Percentiles rank a stretch among this genome's conserved stretches.
Conservation (phyloP, 2,113 vertebrate genomes). For the Clinocottus analis region DNA sequence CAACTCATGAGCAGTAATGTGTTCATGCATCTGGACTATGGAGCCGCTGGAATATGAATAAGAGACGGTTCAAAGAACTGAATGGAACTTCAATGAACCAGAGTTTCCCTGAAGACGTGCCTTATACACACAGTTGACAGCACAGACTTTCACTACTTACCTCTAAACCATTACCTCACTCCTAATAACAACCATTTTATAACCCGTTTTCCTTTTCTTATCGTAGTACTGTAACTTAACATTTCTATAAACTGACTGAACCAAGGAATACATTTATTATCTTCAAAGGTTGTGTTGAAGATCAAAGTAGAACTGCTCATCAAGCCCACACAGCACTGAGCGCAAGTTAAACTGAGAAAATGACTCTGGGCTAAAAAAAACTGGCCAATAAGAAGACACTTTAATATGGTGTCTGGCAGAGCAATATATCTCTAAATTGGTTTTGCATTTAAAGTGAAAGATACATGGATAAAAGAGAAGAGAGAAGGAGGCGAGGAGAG, state of each 20-base stretch:
- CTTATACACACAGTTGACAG: background rate
- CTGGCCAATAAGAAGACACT: constrained; percentile 35
- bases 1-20: background rate
- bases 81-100: background rate
- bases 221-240: background rate
- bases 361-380: constrained; percentile 30
- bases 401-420: constrained; percentile 49
- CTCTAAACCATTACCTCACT: background rate
- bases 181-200: background rate
- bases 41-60: background rate
- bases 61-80: background rate
- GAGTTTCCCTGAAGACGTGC: background rate
- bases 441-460: constrained; percentile 64
- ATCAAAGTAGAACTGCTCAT: constrained; percentile 29
- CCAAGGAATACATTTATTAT: background rate
- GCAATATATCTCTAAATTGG: constrained; percentile 53
- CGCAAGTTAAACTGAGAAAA: constrained; percentile 29
- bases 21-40: background rate
- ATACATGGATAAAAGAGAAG: constrained; percentile 45
- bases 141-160: background rate
- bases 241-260: background rate
- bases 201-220: background rate
- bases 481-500: constrained; percentile 42
- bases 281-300: constrained; percentile 8
- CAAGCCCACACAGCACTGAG: constrained; percentile 1